Evolutionary conservation across 92 coral and sea anemone species (phyloP).

Genomic region (Epizoanthus rinbou): DNA sequence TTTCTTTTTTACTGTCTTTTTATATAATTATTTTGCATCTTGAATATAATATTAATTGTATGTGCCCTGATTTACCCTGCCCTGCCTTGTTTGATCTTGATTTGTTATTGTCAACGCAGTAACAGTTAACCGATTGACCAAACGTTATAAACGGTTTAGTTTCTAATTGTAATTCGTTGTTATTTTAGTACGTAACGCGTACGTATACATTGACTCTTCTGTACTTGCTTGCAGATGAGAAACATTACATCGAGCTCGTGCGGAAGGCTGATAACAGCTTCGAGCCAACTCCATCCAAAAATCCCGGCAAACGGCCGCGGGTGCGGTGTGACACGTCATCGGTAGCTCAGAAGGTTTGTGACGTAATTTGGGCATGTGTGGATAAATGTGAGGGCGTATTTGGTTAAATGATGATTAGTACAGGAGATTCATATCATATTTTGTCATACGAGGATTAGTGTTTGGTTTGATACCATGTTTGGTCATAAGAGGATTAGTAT

Average conservation of each 20-base stretch:
- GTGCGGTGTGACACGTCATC: conserved; percentile 88
- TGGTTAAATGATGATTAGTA: too few species aligned
- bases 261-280: conserved; percentile 93
- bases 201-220: not conserved
- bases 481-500: too few species aligned
- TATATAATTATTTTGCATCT: too few species aligned
- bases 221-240: conserved; percentile 63
- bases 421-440: too few species aligned
- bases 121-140: not conserved
- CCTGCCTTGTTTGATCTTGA: not conserved
- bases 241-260: conserved; percentile 90
- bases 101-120: not conserved
- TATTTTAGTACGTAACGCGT: not conserved
- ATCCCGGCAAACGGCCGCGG: conserved; percentile 91
- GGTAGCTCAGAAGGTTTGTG: conserved; percentile 87
- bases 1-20: too few species aligned
- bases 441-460: too few species aligned
- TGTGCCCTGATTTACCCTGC: too few species aligned
- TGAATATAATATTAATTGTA: too few species aligned
- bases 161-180: too few species aligned
- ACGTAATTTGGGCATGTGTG: not conserved
- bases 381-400: too few species aligned
- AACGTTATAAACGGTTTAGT: not conserved
- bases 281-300: conserved; percentile 84
- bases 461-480: too few species aligned